These are phyloP conservation scores for Scaptomyza montana DNA, from an alignment of 1,140 invertebrate species.

Conservation along the genomic window DNA sequence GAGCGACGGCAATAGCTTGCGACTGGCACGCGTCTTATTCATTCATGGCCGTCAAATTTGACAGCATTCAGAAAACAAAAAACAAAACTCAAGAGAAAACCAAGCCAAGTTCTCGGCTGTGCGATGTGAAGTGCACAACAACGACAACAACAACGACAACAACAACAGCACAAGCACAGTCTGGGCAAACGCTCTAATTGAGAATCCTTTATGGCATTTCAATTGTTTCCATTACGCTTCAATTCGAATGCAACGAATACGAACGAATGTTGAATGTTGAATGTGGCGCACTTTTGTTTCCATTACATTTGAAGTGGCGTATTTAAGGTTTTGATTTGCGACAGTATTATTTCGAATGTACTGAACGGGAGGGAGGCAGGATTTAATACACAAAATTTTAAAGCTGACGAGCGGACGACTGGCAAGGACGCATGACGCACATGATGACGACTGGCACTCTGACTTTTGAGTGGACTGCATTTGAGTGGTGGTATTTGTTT, in stretches of 20 bases:
- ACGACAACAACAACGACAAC: too few species aligned
- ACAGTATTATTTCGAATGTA: slow-evolving; percentile 55
- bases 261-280: slow-evolving; percentile 4
- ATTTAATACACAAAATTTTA: slow-evolving; percentile 59
- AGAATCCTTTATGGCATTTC: slow-evolving; percentile 81
- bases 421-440: slow-evolving; percentile 9
- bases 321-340: slow-evolving; percentile 82
- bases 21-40: slow-evolving; percentile 76
- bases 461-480: slow-evolving; percentile 22
- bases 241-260: slow-evolving; percentile 45
- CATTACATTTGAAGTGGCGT: slow-evolving; percentile 79
- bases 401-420: slow-evolving; percentile 28
- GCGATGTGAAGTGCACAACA: slow-evolving; percentile 32
- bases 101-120: slow-evolving; percentile 51
- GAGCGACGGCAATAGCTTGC: slow-evolving; percentile 32
- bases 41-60: slow-evolving; percentile 79
- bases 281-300: slow-evolving; percentile 70
- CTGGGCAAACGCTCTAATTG: slow-evolving; percentile 70
- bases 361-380: slow-evolving; percentile 19
- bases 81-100: background rate
- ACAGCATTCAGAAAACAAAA: slow-evolving; percentile 47
- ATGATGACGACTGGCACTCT: slow-evolving; percentile 28
- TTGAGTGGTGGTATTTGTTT: slow-evolving; percentile 55
- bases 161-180: slow-evolving; percentile 7
- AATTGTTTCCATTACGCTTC: slow-evolving; percentile 82